Percentiles rank a stretch among this genome's conserved stretches.
These are phyloP conservation scores for Echinarachnius parma DNA, from an alignment of 53 echinoderm and acorn worm species.

Conservation along the genomic window DNA sequence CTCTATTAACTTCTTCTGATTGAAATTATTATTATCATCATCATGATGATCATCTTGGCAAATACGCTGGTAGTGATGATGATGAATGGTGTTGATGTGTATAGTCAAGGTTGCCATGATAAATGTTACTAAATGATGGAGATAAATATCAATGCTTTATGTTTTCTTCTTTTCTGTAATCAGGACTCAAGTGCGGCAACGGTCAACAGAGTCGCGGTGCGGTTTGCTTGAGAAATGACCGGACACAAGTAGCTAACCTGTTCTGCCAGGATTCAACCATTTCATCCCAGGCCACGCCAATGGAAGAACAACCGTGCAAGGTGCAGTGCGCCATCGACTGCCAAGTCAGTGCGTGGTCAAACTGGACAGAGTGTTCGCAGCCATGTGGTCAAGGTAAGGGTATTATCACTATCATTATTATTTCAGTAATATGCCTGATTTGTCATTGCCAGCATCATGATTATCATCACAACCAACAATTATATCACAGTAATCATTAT, in stretches of 20 bases:
- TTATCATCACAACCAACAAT: not conserved
- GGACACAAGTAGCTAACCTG: conserved; percentile 53
- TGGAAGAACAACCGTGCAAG: conserved; percentile 46
- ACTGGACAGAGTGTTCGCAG: conserved; percentile 75
- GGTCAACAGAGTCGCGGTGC: conserved; percentile 61
- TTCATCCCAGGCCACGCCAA: conserved; percentile 4
- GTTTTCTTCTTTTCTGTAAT: not conserved
- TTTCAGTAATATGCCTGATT: not conserved
- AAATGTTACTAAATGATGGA: too few species aligned
- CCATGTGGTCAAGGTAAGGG: conserved; percentile 81
- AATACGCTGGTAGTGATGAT: too few species aligned
- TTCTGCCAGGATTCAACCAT: conserved; percentile 49
- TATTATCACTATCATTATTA: not conserved
- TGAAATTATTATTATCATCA: too few species aligned
- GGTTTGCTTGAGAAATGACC: conserved; percentile 70
- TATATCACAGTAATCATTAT: not conserved
- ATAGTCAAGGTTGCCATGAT: too few species aligned
- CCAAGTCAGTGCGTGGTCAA: conserved; percentile 66
- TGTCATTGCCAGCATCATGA: not conserved
- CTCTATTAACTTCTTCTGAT: too few species aligned
- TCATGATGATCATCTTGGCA: too few species aligned
- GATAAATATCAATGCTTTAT: too few species aligned
- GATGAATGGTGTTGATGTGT: too few species aligned
- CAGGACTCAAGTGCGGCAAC: conserved; percentile 60
- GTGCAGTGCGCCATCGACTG: conserved; percentile 81